phyloP scores from a whole-genome alignment of 53 echinoderm and acorn worm species.

The Crossaster papposus region DNA sequence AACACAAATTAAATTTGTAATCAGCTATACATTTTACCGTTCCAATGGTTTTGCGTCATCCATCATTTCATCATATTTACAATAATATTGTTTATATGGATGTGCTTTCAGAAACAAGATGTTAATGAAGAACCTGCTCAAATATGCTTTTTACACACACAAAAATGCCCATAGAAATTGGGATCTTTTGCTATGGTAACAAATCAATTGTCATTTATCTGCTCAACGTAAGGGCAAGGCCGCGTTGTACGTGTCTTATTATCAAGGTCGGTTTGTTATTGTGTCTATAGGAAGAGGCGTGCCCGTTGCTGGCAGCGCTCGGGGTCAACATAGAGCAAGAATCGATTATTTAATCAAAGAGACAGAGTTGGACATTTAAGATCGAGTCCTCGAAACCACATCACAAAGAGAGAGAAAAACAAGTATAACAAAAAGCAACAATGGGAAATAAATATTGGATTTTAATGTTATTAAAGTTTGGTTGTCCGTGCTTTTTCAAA shows the following conservation, averaged over 20 bases:
- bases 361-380: background rate
- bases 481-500: too few relatives aligned
- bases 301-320: background rate
- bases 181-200: constrained; percentile 1
- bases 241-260: background rate
- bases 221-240: background rate
- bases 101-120: background rate
- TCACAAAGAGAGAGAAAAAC: background rate
- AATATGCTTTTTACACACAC: background rate
- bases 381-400: background rate
- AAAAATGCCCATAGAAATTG: background rate
- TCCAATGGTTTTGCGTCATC: too few relatives aligned
- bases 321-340: background rate
- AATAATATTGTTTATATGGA: too few relatives aligned
- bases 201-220: constrained; percentile 10
- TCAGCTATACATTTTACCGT: too few relatives aligned
- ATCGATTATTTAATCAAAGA: background rate
- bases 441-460: too few relatives aligned
- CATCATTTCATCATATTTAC: too few relatives aligned
- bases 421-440: too few relatives aligned
- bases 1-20: too few relatives aligned
- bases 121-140: background rate
- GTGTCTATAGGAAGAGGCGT: background rate
- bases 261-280: background rate
- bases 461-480: too few relatives aligned